phyloP scores from a whole-genome alignment of 1,140 invertebrate species.

The Mercenaria mercenaria region DNA sequence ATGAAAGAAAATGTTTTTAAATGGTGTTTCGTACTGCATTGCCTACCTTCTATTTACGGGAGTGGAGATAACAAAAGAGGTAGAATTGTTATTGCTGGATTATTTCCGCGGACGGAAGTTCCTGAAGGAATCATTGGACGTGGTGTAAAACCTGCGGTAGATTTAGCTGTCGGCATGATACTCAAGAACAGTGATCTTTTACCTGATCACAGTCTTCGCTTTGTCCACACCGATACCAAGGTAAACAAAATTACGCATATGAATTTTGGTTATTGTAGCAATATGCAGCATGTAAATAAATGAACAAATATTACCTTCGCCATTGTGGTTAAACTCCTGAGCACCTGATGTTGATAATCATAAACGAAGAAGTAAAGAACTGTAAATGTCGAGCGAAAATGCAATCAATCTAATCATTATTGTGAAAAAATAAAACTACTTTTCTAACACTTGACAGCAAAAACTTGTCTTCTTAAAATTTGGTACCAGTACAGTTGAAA shows the following conservation, averaged over 20 bases:
- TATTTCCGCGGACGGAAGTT: conserved; percentile 58
- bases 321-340: no score
- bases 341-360: no score
- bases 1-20: not conserved
- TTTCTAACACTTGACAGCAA: no score
- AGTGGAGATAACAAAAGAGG: not conserved
- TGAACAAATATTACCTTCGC: no score
- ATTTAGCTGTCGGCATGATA: conserved; percentile 52
- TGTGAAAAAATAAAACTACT: no score
- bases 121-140: conserved; percentile 56
- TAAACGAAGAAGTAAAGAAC: no score
- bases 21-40: not conserved
- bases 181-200: conserved; percentile 34
- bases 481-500: no score
- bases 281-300: no score
- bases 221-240: conserved; percentile 53
- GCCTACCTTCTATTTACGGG: not conserved
- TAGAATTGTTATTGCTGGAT: conserved; percentile 47
- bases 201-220: not conserved
- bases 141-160: conserved; percentile 57
- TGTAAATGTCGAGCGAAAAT: no score
- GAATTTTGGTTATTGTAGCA: no score
- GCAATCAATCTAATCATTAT: no score
- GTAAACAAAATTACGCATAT: not conserved
- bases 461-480: no score